These are phyloP conservation scores for Telmatherina bonti DNA, from an alignment of 2,797 vertebrate species.

Conservation along the genomic window DNA sequence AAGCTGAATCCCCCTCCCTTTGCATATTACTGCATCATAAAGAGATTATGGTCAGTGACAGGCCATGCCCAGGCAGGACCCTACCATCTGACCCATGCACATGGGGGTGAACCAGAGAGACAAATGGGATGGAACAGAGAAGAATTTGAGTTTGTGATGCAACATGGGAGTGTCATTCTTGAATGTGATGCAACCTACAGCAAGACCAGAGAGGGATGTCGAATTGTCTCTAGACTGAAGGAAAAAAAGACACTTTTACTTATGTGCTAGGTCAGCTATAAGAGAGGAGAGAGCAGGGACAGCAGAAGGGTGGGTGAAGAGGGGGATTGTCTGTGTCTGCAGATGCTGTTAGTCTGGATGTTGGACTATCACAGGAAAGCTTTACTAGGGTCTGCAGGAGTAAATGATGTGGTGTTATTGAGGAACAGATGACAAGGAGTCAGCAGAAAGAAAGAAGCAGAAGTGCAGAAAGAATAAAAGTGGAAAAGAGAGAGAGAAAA, in stretches of 20 bases:
- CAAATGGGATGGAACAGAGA: slow-evolving; percentile 1
- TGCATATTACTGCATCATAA: slow-evolving; percentile 70
- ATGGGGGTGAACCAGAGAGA: slow-evolving; percentile 34
- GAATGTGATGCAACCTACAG: background rate
- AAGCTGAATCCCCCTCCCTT: slow-evolving; percentile 35
- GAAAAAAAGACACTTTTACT: background rate
- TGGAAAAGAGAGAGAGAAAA: slow-evolving; percentile 8
- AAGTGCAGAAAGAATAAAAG: slow-evolving; percentile 15
- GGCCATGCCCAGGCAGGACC: slow-evolving; percentile 67
- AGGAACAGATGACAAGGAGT: slow-evolving; percentile 49
- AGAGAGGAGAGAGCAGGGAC: slow-evolving; percentile 51
- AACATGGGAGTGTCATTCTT: background rate
- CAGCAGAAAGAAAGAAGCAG: slow-evolving; percentile 35
- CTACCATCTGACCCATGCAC: slow-evolving; percentile 69
- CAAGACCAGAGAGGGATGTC: background rate
- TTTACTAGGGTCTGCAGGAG: slow-evolving; percentile 33
- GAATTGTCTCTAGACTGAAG: background rate
- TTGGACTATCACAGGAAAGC: slow-evolving; percentile 54
- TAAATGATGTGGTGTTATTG: slow-evolving; percentile 21
- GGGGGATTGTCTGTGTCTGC: slow-evolving; percentile 59
- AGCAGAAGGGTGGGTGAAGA: slow-evolving; percentile 60
- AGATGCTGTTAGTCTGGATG: slow-evolving; percentile 70
- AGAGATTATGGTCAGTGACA: slow-evolving; percentile 78
- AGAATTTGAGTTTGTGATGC: slow-evolving; percentile 14
- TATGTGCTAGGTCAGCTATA: slow-evolving; percentile 39